Conservation (phyloP, 1,140 invertebrate species). For the Bombus terrestris region DNA sequence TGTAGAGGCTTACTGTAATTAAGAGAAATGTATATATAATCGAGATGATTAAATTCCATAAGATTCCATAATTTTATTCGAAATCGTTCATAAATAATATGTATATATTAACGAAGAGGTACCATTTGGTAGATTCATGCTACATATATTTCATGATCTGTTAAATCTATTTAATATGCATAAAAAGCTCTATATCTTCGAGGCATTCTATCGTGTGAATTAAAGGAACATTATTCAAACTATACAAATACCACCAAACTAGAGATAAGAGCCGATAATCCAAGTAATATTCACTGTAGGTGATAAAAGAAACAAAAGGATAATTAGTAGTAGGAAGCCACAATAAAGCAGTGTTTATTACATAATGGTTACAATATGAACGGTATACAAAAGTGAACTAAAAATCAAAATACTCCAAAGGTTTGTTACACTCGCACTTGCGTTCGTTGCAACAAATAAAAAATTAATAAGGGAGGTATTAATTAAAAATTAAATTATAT, state of each 20-base stretch:
- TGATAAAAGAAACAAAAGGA: conserved; percentile 39
- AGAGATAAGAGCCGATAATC: not conserved
- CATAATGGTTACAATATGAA: conserved; percentile 49
- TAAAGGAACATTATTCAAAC: not conserved
- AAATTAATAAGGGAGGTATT: conserved; percentile 10
- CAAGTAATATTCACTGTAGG: not conserved
- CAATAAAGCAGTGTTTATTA: conserved; percentile 49
- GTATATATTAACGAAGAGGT: not conserved
- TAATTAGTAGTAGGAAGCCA: conserved; percentile 28
- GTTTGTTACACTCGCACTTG: conserved; percentile 25
- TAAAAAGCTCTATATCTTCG: not conserved
- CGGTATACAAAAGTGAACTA: conserved; percentile 42
- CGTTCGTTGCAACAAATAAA: conserved; percentile 19
- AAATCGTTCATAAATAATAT: not conserved
- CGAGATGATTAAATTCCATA: not conserved
- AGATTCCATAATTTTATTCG: not conserved
- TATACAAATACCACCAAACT: not conserved
- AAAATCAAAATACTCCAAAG: conserved; percentile 47
- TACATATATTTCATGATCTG: not conserved
- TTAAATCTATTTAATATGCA: not conserved
- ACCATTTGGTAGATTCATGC: not conserved
- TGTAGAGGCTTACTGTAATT: not conserved
- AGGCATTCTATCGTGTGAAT: not conserved
- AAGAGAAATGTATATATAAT: not conserved
- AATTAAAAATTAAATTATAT: conserved; percentile 34